A percentile compares a stretch with the other conserved stretches of the same genome.
Evolutionary conservation across 2,797 vertebrate species (phyloP).

Genomic region (Oreonectes daqikongensis): DNA sequence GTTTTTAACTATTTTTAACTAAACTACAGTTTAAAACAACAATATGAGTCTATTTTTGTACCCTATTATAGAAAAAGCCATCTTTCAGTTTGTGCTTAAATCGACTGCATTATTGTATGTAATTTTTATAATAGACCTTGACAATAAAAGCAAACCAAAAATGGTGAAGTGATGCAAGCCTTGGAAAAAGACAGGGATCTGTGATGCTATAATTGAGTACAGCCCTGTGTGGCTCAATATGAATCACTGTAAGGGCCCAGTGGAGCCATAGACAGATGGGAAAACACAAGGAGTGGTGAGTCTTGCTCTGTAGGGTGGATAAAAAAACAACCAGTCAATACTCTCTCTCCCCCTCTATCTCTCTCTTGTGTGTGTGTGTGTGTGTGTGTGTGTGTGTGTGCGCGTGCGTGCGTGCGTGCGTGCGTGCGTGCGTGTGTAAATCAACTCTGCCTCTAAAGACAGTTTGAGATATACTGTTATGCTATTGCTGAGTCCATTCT

Average conservation of each 20-base stretch:
- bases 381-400: slow-evolving; percentile 8
- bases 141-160: not conserved
- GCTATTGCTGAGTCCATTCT: slow-evolving; percentile 53
- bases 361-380: slow-evolving; percentile 12
- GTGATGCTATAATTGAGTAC: slow-evolving; percentile 30
- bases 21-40: too few relatives aligned
- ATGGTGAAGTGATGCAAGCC: slow-evolving; percentile 15
- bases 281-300: slow-evolving; percentile 49
- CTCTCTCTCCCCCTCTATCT: not conserved
- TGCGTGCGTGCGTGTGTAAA: slow-evolving; percentile 7
- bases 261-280: slow-evolving; percentile 45
- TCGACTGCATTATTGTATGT: not conserved
- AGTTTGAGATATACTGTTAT: slow-evolving; percentile 52
- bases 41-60: too few relatives aligned
- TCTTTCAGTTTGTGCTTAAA: not conserved
- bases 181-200: slow-evolving; percentile 16
- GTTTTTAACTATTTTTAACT: too few relatives aligned
- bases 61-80: too few relatives aligned
- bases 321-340: slow-evolving; percentile 47
- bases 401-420: not conserved
- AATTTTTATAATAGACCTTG: not conserved
- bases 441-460: slow-evolving; percentile 41
- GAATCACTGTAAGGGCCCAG: slow-evolving; percentile 35
- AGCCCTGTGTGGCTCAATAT: slow-evolving; percentile 31
- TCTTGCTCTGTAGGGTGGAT: slow-evolving; percentile 45